phyloP scores from a whole-genome alignment of 2,888 invertebrate genomes.

The Frankliniella intonsa region DNA sequence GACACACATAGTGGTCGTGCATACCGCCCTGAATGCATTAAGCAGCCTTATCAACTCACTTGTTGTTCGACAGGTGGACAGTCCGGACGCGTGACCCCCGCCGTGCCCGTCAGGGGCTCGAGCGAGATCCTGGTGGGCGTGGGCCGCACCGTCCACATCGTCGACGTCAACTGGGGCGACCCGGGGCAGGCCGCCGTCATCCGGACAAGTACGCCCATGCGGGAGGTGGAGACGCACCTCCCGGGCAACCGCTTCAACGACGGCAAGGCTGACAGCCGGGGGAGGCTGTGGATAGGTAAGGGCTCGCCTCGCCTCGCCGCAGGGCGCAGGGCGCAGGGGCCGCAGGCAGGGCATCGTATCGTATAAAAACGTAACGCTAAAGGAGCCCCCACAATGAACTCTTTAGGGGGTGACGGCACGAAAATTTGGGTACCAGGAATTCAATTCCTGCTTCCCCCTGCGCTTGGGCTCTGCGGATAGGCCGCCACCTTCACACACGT shows the following conservation, averaged over 20 bases:
- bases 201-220: neutral
- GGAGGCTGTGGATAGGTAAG: constrained; percentile 15
- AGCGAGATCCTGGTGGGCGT: neutral
- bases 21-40: too few species aligned
- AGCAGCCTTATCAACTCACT: neutral
- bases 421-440: too few species aligned
- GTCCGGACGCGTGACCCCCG: neutral
- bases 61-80: neutral
- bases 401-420: too few species aligned
- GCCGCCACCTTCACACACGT: too few species aligned
- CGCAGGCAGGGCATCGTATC: too few species aligned
- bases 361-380: too few species aligned
- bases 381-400: too few species aligned
- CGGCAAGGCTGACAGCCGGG: neutral
- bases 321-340: too few species aligned
- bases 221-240: neutral
- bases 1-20: too few species aligned
- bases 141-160: neutral
- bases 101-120: neutral
- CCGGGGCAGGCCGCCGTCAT: neutral
- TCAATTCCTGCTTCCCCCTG: too few species aligned
- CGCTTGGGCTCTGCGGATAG: too few species aligned
- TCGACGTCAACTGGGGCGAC: constrained; percentile 8
- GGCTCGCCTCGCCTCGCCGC: neutral
- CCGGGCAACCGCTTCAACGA: constrained; percentile 12